Conservation (phyloP, 2,113 vertebrate genomes). For the Lophura nycthemera region DNA sequence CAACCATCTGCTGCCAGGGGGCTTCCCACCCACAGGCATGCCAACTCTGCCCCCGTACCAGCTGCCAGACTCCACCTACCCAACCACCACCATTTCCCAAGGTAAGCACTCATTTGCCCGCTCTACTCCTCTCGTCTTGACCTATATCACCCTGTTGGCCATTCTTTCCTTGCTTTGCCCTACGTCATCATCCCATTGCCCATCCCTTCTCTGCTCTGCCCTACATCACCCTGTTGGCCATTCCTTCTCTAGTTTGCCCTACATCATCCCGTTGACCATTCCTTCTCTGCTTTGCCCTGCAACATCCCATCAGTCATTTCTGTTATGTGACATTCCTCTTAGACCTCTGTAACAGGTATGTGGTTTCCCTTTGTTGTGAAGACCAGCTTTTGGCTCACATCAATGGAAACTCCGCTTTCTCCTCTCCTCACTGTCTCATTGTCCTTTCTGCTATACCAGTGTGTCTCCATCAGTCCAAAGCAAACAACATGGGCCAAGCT, state of each 20-base stretch:
- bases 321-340: neutral
- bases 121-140: neutral
- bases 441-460: neutral
- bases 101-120: conserved; percentile 69
- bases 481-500: neutral
- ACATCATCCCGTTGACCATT: neutral
- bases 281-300: neutral
- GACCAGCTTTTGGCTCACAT: neutral
- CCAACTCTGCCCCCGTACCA: conserved; percentile 94
- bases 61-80: conserved; percentile 93
- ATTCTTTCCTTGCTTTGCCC: neutral
- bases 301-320: neutral
- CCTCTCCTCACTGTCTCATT: neutral
- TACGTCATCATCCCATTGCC: neutral
- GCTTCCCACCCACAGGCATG: conserved; percentile 94
- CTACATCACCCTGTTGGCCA: neutral
- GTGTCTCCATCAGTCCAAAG: neutral
- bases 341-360: neutral
- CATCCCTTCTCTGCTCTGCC: neutral
- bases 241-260: neutral
- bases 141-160: neutral
- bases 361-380: neutral
- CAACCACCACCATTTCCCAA: conserved; percentile 90
- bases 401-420: neutral
- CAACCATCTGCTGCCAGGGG: conserved; percentile 95